phyloP scores from a whole-genome alignment of 1,140 invertebrate species.

The Drosophila funebris region DNA sequence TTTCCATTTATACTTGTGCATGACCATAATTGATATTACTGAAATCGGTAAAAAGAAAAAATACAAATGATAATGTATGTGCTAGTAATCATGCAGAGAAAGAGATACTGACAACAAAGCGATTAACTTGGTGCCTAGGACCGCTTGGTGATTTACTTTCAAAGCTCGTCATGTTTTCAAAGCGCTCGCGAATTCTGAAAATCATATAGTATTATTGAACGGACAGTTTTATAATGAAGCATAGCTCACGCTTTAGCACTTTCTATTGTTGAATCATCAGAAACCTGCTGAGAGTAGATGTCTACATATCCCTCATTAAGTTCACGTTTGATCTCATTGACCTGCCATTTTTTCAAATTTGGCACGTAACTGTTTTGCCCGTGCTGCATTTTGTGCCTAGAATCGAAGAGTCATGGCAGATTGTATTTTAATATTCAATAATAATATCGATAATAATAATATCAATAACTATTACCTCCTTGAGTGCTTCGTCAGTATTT shows the following conservation, averaged over 20 bases:
- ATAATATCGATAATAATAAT: background rate
- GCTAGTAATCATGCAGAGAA: background rate
- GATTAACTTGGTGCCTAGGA: constrained; percentile 89
- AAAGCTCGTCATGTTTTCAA: constrained; percentile 90
- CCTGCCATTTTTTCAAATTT: constrained; percentile 97
- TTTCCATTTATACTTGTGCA: background rate
- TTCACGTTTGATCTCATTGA: constrained; percentile 87
- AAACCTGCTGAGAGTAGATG: constrained; percentile 84
- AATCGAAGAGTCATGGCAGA: background rate
- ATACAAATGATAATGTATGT: background rate
- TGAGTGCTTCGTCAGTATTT: constrained; percentile 34
- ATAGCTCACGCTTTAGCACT: constrained; percentile 87
- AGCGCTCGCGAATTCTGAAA: constrained; percentile 90
- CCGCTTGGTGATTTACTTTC: constrained; percentile 85
- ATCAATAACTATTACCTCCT: constrained; percentile 48
- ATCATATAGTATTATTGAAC: constrained; percentile 3
- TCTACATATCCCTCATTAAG: constrained; percentile 72
- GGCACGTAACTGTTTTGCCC: constrained; percentile 93
- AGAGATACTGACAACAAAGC: constrained; percentile 91
- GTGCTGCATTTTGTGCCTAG: constrained; percentile 90
- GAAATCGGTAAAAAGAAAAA: constrained; percentile 3
- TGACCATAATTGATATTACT: constrained; percentile 5
- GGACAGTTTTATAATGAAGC: constrained; percentile 42
- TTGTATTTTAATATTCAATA: background rate
- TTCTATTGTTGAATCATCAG: constrained; percentile 88